A percentile compares a stretch with the other conserved stretches of the same genome.
Evolutionary conservation across 2,113 vertebrate genomes (phyloP).

Genomic region (Anhinga rufa): DNA sequence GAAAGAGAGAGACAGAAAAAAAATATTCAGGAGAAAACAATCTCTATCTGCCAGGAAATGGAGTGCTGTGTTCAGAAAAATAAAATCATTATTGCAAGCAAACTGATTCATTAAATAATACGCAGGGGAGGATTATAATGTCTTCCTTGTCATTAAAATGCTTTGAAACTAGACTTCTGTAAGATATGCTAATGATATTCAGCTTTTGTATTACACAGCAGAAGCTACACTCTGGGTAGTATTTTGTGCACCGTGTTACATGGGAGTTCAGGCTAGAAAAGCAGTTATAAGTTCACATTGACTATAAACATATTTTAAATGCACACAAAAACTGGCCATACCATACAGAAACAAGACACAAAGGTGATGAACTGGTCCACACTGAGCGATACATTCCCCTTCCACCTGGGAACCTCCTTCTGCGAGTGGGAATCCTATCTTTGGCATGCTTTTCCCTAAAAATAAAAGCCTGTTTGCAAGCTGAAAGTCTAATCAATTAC

Average conservation of each 20-base stretch:
- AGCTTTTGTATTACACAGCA: slow-evolving; percentile 6
- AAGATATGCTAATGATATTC: slow-evolving; percentile 3
- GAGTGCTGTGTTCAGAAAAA: background rate
- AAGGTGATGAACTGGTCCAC: background rate
- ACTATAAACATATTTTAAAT: background rate
- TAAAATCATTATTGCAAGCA: slow-evolving; percentile 19
- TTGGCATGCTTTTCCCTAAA: background rate
- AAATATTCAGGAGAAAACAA: background rate
- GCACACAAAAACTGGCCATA: background rate
- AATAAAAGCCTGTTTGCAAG: background rate
- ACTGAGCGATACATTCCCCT: background rate
- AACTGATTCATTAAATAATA: slow-evolving; percentile 40
- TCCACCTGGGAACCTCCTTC: background rate
- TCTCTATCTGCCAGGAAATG: background rate
- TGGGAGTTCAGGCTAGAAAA: background rate
- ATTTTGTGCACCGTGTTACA: background rate
- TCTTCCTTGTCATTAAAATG: slow-evolving; percentile 33
- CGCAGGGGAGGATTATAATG: slow-evolving; percentile 21
- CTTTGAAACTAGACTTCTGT: slow-evolving; percentile 31
- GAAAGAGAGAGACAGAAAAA: background rate
- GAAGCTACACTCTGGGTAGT: background rate
- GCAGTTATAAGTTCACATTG: background rate
- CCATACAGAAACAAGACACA: background rate
- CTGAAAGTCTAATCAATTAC: background rate
- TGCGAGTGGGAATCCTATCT: background rate